phyloP scores from a whole-genome alignment of 2,888 invertebrate species.

The Dione vanillae region DNA sequence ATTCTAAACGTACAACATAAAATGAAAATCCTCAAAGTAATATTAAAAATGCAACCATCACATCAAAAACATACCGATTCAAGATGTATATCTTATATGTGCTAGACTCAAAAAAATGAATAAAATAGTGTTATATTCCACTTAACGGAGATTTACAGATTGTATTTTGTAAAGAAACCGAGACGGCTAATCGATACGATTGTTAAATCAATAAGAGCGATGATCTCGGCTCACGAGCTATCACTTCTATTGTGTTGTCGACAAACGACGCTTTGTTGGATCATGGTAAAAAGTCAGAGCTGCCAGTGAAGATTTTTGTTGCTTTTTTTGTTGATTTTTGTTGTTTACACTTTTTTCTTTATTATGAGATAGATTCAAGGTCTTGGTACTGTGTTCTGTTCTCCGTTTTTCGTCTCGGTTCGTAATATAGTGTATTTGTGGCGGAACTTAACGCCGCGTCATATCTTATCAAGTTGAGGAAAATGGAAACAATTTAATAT shows the following conservation, averaged over 20 bases:
- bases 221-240: slow-evolving; percentile 24
- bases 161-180: slow-evolving; percentile 17
- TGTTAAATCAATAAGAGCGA: slow-evolving; percentile 36
- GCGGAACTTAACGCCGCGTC: no score
- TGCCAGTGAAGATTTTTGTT: not conserved
- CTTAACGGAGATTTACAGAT: slow-evolving; percentile 27
- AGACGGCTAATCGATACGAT: slow-evolving; percentile 33
- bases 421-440: no score
- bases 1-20: no score
- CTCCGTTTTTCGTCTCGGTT: no score
- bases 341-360: not conserved
- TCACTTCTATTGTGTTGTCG: slow-evolving; percentile 12
- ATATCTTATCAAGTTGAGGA: no score
- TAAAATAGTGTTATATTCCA: slow-evolving; percentile 5
- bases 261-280: slow-evolving; percentile 17
- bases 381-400: no score
- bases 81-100: not conserved
- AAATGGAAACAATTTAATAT: no score
- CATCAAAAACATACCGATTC: not conserved
- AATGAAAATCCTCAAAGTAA: no score
- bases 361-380: no score
- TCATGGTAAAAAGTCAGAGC: slow-evolving; percentile 4
- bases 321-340: not conserved
- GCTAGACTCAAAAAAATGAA: not conserved
- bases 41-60: not conserved